Conservation (phyloP, 2,888 invertebrate genomes). For the Apamea epomidion region DNA sequence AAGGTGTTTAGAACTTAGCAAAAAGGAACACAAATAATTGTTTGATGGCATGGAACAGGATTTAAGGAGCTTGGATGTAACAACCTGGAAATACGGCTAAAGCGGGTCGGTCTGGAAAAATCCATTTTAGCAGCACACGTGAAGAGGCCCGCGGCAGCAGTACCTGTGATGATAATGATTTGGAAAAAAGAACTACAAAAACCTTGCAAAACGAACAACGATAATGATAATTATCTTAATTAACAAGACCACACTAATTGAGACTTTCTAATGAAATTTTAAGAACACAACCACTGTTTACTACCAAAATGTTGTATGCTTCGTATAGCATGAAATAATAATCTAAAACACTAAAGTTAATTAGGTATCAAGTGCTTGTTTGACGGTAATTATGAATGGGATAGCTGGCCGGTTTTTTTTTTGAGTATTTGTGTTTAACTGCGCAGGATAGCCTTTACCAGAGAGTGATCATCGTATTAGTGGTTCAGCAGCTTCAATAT, state of each 20-base stretch:
- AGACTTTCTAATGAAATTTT: constrained; percentile 46
- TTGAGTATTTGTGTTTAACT: not conserved
- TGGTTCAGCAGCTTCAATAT: not conserved
- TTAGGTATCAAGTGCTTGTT: constrained; percentile 23
- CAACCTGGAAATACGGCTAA: no score
- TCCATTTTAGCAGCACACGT: no score
- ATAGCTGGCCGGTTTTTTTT: not conserved
- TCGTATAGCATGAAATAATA: constrained; percentile 52
- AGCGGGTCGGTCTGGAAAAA: no score
- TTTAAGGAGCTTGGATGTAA: no score
- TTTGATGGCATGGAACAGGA: no score
- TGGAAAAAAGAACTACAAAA: no score
- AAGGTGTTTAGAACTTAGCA: no score
- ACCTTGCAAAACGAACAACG: not conserved
- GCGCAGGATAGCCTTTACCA: not conserved
- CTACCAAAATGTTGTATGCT: constrained; percentile 34
- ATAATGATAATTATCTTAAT: constrained; percentile 26
- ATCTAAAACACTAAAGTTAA: constrained; percentile 25
- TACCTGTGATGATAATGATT: no score
- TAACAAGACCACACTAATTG: constrained; percentile 18
- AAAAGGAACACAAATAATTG: no score
- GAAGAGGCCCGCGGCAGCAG: no score
- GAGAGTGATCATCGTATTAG: not conserved
- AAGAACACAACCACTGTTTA: not conserved
- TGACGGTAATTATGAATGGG: constrained; percentile 3